phyloP scores from a whole-genome alignment of 1,140 invertebrate genomes.

The Dufourea novaeangliae region DNA sequence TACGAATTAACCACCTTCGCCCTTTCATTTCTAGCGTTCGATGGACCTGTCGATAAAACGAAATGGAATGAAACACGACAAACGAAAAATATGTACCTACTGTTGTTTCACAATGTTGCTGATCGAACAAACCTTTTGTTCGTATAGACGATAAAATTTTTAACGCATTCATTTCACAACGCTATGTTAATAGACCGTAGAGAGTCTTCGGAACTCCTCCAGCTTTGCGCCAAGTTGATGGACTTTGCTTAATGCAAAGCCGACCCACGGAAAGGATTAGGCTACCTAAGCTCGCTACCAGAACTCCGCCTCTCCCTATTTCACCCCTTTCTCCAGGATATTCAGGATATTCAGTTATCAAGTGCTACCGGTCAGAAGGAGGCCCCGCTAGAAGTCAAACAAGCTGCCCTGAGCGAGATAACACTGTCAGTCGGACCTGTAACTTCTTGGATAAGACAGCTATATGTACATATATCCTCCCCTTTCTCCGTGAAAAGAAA shows the following conservation, averaged over 20 bases:
- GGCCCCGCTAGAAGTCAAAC: constrained; percentile 77
- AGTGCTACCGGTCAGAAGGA: constrained; percentile 77
- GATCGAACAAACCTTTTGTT: neutral
- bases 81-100: neutral
- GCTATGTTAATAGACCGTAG: constrained; percentile 18
- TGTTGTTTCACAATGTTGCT: neutral
- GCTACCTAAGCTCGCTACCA: constrained; percentile 65
- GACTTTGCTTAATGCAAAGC: constrained; percentile 68
- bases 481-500: constrained; percentile 33
- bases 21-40: constrained; percentile 47
- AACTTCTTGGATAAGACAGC: constrained; percentile 60
- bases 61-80: neutral
- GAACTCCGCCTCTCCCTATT: constrained; percentile 43
- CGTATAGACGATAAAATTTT: neutral
- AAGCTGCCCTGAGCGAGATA: constrained; percentile 77
- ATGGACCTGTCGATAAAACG: neutral
- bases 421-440: constrained; percentile 57
- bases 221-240: constrained; percentile 54
- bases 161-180: constrained; percentile 18
- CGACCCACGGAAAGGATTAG: constrained; percentile 75
- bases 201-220: constrained; percentile 33
- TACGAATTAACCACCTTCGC: constrained; percentile 72
- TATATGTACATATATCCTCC: too few species aligned
- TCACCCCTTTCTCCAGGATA: constrained; percentile 52
- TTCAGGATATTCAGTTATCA: constrained; percentile 74